Conservation (phyloP, 2,888 invertebrate genomes). For the Acholoe squamosa region DNA sequence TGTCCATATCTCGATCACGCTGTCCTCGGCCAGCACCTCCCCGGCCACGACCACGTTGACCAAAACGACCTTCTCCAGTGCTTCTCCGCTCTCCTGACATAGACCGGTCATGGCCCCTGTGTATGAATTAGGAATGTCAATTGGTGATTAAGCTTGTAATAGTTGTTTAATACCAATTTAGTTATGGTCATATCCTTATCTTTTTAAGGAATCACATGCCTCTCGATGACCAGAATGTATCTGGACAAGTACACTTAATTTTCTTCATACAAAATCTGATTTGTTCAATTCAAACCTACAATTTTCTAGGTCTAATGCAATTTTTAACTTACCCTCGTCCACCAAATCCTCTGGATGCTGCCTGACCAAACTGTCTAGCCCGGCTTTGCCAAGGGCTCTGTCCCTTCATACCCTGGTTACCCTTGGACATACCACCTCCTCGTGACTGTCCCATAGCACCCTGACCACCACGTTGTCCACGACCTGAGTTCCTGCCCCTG, state of each 20-base stretch:
- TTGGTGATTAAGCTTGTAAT: no score
- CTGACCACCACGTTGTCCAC: slow-evolving; percentile 12
- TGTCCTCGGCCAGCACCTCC: slow-evolving; percentile 44
- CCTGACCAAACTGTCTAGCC: slow-evolving; percentile 27
- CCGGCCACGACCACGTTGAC: slow-evolving; percentile 38
- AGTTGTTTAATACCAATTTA: no score
- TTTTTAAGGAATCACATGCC: no score
- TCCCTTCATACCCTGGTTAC: slow-evolving; percentile 42
- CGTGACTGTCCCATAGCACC: slow-evolving; percentile 22
- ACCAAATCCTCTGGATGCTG: background rate
- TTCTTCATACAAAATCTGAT: no score
- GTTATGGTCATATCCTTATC: no score
- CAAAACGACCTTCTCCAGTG: slow-evolving; percentile 57
- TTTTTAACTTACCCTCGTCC: slow-evolving; percentile 26
- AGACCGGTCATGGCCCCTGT: slow-evolving; percentile 52
- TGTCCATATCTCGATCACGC: slow-evolving; percentile 51
- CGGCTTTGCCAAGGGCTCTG: slow-evolving; percentile 51
- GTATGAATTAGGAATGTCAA: background rate
- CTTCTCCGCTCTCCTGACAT: slow-evolving; percentile 28
- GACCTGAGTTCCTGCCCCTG: background rate
- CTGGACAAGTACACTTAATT: no score
- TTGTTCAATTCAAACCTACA: background rate
- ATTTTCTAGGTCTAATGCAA: background rate
- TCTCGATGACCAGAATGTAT: no score
- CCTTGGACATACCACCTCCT: slow-evolving; percentile 8